Conservation (phyloP, 2,113 vertebrate species). For the Pundamilia nyererei region DNA sequence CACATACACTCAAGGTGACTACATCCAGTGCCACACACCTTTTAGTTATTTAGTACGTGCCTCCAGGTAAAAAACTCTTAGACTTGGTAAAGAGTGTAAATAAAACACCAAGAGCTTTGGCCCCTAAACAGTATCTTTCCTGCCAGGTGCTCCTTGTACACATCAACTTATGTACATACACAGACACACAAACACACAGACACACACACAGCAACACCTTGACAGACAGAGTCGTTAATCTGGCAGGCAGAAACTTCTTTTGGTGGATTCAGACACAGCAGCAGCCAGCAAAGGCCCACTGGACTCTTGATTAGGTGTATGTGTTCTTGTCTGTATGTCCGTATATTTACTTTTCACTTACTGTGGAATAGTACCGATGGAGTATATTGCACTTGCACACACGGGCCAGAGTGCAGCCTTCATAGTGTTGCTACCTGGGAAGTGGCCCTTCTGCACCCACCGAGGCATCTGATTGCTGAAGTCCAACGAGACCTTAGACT, state of each 20-base stretch:
- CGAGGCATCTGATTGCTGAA: constrained; percentile 50
- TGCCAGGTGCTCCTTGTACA: constrained; percentile 11
- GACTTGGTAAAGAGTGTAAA: constrained; percentile 34
- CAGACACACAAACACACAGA: background rate
- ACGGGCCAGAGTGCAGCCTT: constrained; percentile 50
- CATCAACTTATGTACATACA: background rate
- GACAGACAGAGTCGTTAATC: constrained; percentile 4
- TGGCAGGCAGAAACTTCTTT: constrained; percentile 22
- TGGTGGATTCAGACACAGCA: constrained; percentile 17
- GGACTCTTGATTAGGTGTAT: constrained; percentile 59
- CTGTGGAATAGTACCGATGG: background rate
- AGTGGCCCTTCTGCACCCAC: constrained; percentile 70
- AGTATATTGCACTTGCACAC: background rate
- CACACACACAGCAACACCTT: background rate
- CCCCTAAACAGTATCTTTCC: constrained; percentile 42
- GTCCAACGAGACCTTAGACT: constrained; percentile 54
- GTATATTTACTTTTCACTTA: constrained; percentile 15
- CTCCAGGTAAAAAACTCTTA: constrained; percentile 38
- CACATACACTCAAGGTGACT: background rate
- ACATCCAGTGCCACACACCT: constrained; percentile 23
- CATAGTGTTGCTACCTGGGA: constrained; percentile 70
- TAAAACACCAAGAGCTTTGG: constrained; percentile 46
- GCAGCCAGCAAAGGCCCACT: constrained; percentile 13
- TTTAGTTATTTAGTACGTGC: constrained; percentile 52
- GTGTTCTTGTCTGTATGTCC: background rate